These are phyloP conservation scores for Pilophorus perplexus DNA, from an alignment of 2,888 invertebrate genomes.

Conservation along the genomic window DNA sequence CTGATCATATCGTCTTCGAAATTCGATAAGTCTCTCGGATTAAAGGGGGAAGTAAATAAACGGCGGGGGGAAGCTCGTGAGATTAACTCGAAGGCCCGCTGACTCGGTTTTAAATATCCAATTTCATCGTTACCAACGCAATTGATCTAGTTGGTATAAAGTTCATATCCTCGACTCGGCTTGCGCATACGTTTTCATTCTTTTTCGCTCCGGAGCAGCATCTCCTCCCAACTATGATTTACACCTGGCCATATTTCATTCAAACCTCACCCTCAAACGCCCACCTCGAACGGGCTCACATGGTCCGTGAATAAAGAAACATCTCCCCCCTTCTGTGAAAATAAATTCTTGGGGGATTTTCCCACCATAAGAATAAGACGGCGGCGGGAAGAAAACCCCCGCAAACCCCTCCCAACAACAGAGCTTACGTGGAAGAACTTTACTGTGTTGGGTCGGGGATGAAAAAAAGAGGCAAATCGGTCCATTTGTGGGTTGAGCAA, in stretches of 20 bases:
- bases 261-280: not conserved
- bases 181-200: too few species aligned
- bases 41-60: slow-evolving; percentile 24
- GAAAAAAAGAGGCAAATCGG: slow-evolving; percentile 2
- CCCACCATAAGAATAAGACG: not conserved
- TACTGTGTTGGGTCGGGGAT: too few species aligned
- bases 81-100: not conserved
- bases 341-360: slow-evolving; percentile 7
- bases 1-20: slow-evolving; percentile 10
- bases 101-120: not conserved
- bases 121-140: not conserved
- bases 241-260: slow-evolving; percentile 8
- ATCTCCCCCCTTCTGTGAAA: not conserved
- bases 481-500: not conserved
- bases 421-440: too few species aligned
- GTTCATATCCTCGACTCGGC: too few species aligned
- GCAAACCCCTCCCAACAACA: too few species aligned
- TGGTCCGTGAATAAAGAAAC: slow-evolving; percentile 7
- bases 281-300: too few species aligned
- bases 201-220: too few species aligned
- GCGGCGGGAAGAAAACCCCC: too few species aligned
- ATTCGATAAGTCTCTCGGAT: slow-evolving; percentile 21
- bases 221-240: slow-evolving; percentile 22
- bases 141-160: not conserved
- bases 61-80: not conserved